Conservation (phyloP, 2,113 vertebrate genomes). For the Xenotilapia longispinis region DNA sequence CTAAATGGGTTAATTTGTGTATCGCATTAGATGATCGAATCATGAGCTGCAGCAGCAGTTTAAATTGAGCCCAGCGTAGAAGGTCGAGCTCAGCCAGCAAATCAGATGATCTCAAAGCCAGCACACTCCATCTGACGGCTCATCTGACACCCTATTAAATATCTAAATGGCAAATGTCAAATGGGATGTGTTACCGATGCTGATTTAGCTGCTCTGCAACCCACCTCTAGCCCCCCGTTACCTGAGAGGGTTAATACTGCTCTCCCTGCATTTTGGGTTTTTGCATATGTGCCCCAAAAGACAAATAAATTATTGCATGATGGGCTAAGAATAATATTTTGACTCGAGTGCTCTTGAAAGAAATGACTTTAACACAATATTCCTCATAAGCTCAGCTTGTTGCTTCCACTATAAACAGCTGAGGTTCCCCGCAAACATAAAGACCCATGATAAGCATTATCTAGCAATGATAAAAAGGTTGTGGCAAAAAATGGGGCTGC, state of each 20-base stretch:
- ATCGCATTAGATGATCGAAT: not conserved
- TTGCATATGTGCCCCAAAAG: not conserved
- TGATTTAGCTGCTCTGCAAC: not conserved
- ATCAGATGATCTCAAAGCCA: not conserved
- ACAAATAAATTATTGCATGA: not conserved
- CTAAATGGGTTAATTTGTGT: not conserved
- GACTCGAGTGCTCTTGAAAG: not conserved
- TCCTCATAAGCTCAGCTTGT: constrained; percentile 2
- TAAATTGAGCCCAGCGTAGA: not conserved
- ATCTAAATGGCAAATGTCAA: not conserved
- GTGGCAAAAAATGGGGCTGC: not conserved
- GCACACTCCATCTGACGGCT: not conserved
- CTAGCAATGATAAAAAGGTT: constrained; percentile 16
- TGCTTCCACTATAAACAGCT: not conserved
- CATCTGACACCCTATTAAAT: not conserved
- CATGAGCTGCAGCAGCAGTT: not conserved
- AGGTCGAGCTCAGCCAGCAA: not conserved
- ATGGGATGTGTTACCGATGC: not conserved
- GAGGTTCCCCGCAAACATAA: not conserved
- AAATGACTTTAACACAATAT: not conserved
- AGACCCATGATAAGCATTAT: constrained; percentile 19
- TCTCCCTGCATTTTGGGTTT: not conserved
- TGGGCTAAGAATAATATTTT: not conserved
- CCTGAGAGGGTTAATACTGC: not conserved
- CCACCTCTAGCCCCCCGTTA: not conserved